Evolutionary conservation across 2,113 vertebrate species (phyloP).

Genomic region (Dromiciops gliroides): DNA sequence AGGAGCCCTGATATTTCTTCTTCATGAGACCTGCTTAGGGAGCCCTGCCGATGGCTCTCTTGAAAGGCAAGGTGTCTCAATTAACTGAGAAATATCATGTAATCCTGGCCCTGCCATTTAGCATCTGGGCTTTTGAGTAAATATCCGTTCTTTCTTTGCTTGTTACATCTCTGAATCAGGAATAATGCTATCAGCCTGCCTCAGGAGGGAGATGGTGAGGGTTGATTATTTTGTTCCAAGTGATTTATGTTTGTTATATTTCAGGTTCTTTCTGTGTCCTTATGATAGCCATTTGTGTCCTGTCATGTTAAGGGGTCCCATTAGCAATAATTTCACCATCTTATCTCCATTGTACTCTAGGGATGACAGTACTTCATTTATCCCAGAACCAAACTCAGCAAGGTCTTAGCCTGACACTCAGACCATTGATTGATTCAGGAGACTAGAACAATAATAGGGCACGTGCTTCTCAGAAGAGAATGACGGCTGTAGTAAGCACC

Average conservation of each 20-base stretch:
- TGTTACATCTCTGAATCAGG: neutral
- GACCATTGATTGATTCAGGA: accelerated
- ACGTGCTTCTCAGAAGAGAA: neutral
- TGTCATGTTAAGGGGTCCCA: neutral
- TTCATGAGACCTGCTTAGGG: neutral
- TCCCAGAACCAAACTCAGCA: neutral
- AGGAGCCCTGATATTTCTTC: neutral
- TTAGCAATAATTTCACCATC: neutral
- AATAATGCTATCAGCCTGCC: neutral
- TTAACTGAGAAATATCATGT: neutral
- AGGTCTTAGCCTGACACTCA: neutral
- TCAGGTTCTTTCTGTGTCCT: neutral
- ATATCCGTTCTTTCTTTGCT: neutral
- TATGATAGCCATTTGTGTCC: neutral
- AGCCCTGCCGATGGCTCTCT: neutral
- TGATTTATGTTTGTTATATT: accelerated
- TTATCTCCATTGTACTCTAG: neutral
- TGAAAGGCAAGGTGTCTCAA: neutral
- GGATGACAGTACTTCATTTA: neutral
- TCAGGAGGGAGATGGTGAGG: neutral
- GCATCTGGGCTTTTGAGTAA: neutral
- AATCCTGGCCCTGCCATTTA: neutral
- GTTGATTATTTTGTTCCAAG: neutral
- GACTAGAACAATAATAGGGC: neutral
- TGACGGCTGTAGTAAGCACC: neutral